Conservation (phyloP, 2,888 invertebrate genomes). For the Andricus curvator region DNA sequence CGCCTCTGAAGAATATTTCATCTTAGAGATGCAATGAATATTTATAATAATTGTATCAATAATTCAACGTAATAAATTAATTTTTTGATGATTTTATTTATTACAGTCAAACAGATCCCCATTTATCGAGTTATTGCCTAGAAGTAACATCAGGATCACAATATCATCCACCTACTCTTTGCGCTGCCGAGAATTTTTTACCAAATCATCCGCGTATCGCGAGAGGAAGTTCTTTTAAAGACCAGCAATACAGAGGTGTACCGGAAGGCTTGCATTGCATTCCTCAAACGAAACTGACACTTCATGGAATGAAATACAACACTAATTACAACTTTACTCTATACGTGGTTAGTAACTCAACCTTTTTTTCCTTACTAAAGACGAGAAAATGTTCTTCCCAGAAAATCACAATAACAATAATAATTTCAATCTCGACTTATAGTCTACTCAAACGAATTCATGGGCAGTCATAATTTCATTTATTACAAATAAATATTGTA, state of each 20-base stretch:
- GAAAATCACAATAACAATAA: not conserved
- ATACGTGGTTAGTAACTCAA: conserved; percentile 69
- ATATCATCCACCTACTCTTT: conserved; percentile 73
- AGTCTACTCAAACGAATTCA: too few relatives aligned
- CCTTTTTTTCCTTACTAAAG: conserved; percentile 1
- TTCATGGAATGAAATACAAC: conserved; percentile 75
- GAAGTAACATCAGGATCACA: conserved; percentile 74
- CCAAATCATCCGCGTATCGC: conserved; percentile 63
- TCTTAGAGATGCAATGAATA: too few relatives aligned
- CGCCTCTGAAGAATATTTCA: too few relatives aligned
- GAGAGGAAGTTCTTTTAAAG: conserved; percentile 49
- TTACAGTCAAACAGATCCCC: conserved; percentile 70
- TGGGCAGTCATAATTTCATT: too few relatives aligned
- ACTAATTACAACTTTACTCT: conserved; percentile 76
- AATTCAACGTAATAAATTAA: too few relatives aligned
- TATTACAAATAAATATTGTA: too few relatives aligned
- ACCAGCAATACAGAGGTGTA: conserved; percentile 49
- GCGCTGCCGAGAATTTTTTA: conserved; percentile 73
- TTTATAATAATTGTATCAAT: too few relatives aligned
- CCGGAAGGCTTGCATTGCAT: conserved; percentile 75
- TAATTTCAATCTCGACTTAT: too few relatives aligned
- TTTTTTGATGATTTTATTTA: not conserved
- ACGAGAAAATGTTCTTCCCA: conserved; percentile 20
- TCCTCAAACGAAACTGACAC: conserved; percentile 72
- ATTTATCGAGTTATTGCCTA: conserved; percentile 74